Evolutionary conservation across 2,888 invertebrate species (phyloP).

Genomic region (Cephus pulcher): DNA sequence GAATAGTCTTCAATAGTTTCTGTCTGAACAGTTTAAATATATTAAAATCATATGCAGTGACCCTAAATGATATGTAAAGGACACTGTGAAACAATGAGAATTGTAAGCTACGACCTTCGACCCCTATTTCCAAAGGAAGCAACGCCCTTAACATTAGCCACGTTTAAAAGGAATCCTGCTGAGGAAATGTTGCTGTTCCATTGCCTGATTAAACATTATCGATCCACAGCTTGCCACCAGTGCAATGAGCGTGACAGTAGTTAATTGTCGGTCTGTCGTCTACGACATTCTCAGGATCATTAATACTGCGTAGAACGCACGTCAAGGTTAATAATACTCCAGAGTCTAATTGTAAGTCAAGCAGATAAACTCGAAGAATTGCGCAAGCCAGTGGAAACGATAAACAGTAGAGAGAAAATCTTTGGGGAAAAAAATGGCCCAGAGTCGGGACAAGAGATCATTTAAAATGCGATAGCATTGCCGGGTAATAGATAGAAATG

Average conservation of each 20-base stretch:
- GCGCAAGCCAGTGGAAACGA: not conserved
- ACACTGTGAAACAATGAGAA: too few species aligned
- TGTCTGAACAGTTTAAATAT: not conserved
- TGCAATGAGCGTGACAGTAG: not conserved
- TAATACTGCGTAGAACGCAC: not conserved
- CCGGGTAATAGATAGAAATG: not conserved
- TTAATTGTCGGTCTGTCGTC: not conserved
- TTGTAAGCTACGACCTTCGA: too few species aligned
- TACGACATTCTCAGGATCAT: not conserved
- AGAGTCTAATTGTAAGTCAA: not conserved
- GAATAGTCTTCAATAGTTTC: not conserved
- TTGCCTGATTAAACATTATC: not conserved
- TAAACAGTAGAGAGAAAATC: not conserved
- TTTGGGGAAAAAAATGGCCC: not conserved
- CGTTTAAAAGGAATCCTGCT: not conserved
- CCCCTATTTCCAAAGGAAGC: not conserved
- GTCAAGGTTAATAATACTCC: not conserved
- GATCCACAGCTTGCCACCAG: not conserved
- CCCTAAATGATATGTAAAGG: not conserved
- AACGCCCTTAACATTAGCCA: not conserved
- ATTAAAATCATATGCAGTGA: not conserved
- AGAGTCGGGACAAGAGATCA: not conserved
- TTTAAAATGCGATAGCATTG: not conserved
- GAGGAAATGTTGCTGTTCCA: not conserved
- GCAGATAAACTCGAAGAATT: not conserved